Conservation (phyloP, 1,140 invertebrate species). For the Arion vulgaris region DNA sequence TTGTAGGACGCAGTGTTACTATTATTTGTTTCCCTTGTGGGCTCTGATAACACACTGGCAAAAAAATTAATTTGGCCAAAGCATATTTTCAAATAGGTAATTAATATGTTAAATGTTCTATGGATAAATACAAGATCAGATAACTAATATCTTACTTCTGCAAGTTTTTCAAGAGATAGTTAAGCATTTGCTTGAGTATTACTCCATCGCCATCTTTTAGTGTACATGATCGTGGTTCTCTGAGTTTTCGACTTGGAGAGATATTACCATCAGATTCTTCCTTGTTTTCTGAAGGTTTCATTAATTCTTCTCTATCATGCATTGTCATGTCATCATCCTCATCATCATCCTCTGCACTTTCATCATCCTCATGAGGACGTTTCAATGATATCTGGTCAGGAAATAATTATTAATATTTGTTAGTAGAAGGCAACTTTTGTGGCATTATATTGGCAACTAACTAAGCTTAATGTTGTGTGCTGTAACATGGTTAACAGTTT, state of each 20-base stretch:
- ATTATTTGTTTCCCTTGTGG: too few relatives aligned
- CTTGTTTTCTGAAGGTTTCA: neutral
- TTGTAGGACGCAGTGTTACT: too few relatives aligned
- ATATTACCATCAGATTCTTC: constrained; percentile 32
- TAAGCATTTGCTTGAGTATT: constrained; percentile 35
- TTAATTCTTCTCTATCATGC: neutral
- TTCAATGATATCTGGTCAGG: constrained; percentile 2
- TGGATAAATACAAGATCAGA: neutral
- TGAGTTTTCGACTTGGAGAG: constrained; percentile 28
- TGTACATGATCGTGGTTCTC: constrained; percentile 28
- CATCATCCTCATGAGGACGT: constrained; percentile 31
- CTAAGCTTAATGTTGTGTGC: too few relatives aligned
- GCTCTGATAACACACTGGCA: too few relatives aligned
- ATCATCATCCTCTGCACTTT: constrained; percentile 28
- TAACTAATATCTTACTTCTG: constrained; percentile 26
- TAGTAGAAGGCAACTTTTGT: too few relatives aligned
- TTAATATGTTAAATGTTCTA: too few relatives aligned
- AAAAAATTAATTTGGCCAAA: too few relatives aligned
- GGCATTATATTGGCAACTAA: too few relatives aligned
- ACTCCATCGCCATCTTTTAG: constrained; percentile 25
- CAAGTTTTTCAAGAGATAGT: constrained; percentile 29
- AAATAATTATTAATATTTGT: neutral
- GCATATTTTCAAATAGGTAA: too few relatives aligned
- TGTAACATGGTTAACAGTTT: too few relatives aligned
- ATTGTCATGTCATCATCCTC: neutral